Evolutionary conservation across 2,888 invertebrate genomes (phyloP), one percentile per base, ranked within the genome.

Genomic region (Tryphoninae sp.): DNA sequence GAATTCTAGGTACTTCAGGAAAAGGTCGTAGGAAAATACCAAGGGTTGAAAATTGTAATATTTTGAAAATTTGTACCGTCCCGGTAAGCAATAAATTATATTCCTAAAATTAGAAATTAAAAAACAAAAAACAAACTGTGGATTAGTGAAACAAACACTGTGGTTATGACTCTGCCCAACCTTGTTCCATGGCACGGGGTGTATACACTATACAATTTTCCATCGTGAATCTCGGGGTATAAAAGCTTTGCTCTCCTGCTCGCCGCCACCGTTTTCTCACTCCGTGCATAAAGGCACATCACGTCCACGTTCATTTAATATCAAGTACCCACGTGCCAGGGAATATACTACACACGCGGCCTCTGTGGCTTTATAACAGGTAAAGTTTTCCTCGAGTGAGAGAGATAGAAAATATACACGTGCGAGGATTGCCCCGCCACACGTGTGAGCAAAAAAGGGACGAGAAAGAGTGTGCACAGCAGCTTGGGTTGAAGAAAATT

Each of bases 281-380:
- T 53, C 71, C 13, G n/a, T 51, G 72, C 71, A 76, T 79, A 79
- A 82, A 82, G 58, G 67, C 64, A 74, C 82, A 75, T 81, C 78
- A 75, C 81, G 78, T 78, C 61, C 67, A 64, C 78, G 79, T 82
- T 79, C 79, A 73, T 82, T 82, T 82, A 79, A 82, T 82, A 82
- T 79, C 79, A 78, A 82, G 82, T 79, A 79, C 72, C 72, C 72
- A 79, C 82, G 82, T 79, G 78, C 72, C 49, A 19, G 49, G 13
- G 62, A 33, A 64, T 62, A 45, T 42, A 62, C 19, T 26, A 42
- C 62, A 45, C 33, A 16, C 58, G 26, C n/a, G 13, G 13, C 26
- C 26, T 61, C 51, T 76, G 78, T 58, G 71, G 76, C 59, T 68
- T 51, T 16, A 51, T 76, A 76, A 76, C 76, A 68, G 68, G 68